phyloP scores from a whole-genome alignment of 2,888 invertebrate species.

The Melangyna quadrimaculata region DNA sequence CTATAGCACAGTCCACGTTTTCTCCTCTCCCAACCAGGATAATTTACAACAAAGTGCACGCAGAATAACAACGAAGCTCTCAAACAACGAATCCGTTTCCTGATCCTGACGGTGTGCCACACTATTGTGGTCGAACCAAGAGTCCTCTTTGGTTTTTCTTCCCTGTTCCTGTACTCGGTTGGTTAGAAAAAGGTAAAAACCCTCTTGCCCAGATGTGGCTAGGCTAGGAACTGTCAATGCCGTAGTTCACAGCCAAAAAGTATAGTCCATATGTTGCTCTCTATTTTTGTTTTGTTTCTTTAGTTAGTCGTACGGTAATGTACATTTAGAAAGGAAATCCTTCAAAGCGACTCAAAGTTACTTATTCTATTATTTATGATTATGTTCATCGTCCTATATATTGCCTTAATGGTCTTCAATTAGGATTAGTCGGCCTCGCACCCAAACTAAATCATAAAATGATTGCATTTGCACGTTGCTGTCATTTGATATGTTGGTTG shows the following conservation, averaged over 20 bases:
- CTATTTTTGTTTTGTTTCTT: neutral
- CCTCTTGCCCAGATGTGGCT: neutral
- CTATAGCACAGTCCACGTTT: neutral
- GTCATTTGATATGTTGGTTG: conserved; percentile 35
- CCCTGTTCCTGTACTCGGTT: neutral
- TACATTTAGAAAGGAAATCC: conserved; percentile 33
- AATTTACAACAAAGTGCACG: conserved; percentile 41
- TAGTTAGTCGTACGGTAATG: neutral
- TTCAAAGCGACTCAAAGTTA: conserved; percentile 62
- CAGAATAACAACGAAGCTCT: conserved; percentile 35
- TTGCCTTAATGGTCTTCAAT: conserved; percentile 80
- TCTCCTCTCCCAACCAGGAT: conserved; percentile 5
- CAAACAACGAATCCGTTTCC: conserved; percentile 48
- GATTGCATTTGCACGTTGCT: conserved; percentile 75
- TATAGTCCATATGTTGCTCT: conserved; percentile 18
- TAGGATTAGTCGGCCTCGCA: conserved; percentile 76
- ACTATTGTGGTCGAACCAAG: conserved; percentile 23
- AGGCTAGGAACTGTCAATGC: neutral
- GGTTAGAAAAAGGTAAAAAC: conserved; percentile 8
- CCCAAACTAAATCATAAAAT: conserved; percentile 74
- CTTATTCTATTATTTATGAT: conserved; percentile 80
- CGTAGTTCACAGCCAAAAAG: conserved; percentile 20
- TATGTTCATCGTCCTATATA: conserved; percentile 80
- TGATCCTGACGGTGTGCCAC: conserved; percentile 43
- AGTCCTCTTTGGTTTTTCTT: neutral